A percentile compares a stretch with the other conserved stretches of the same genome.
These are phyloP conservation scores for Byasa hedistus DNA, from an alignment of 2,888 invertebrate genomes.

Conservation along the genomic window DNA sequence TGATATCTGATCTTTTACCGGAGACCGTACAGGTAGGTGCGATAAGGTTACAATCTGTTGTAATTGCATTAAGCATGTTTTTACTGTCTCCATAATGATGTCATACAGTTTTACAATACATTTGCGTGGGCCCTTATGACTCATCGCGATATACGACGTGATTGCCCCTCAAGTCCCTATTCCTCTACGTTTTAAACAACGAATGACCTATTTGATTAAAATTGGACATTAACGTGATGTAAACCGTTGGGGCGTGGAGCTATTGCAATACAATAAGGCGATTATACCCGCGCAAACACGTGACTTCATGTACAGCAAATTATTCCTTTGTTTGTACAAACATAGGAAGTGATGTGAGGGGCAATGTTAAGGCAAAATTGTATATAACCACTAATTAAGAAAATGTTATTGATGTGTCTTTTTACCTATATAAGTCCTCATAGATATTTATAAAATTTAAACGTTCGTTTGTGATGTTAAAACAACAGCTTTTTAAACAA, in stretches of 20 bases:
- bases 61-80: constrained; percentile 12
- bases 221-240: constrained; percentile 22
- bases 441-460: background rate
- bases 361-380: background rate
- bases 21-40: too few species aligned
- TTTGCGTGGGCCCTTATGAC: constrained; percentile 23
- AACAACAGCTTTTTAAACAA: background rate
- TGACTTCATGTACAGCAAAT: background rate
- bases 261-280: constrained; percentile 16
- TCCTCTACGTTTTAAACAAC: constrained; percentile 17
- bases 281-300: background rate
- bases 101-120: constrained; percentile 11
- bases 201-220: constrained; percentile 28
- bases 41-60: constrained; percentile 7
- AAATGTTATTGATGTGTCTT: background rate
- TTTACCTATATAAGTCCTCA: too few species aligned
- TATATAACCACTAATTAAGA: background rate
- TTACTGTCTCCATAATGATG: constrained; percentile 19
- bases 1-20: too few species aligned
- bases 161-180: constrained; percentile 13
- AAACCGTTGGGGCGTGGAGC: constrained; percentile 12
- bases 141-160: constrained; percentile 10
- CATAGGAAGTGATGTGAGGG: background rate
- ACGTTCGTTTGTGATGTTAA: background rate
- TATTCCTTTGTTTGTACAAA: constrained; percentile 4